Evolutionary conservation across 2,888 invertebrate species (phyloP).

Genomic region (Ochropleura plecta): DNA sequence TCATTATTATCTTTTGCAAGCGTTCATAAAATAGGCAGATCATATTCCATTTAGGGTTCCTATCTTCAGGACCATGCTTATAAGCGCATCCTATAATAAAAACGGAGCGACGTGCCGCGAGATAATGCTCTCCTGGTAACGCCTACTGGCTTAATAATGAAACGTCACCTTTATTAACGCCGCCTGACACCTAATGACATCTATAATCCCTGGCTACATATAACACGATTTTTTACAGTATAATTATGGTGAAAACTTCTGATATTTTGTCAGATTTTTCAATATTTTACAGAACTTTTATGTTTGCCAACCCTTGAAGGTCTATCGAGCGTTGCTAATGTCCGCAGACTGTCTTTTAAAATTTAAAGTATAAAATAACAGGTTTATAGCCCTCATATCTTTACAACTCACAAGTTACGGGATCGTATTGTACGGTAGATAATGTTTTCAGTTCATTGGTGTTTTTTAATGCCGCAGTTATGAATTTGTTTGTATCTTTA

Average conservation of each 20-base stretch:
- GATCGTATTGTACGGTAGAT: conserved; percentile 3
- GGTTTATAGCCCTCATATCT: conserved; percentile 17
- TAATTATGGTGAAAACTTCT: too few relatives aligned
- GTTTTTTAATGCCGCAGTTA: background rate
- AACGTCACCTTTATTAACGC: conserved; percentile 28
- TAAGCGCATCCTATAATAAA: conserved; percentile 49
- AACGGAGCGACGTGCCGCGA: conserved; percentile 38
- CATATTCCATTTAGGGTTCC: background rate
- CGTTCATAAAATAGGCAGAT: background rate
- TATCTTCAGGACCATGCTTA: conserved; percentile 43
- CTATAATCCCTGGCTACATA: background rate
- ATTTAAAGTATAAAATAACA: conserved; percentile 53
- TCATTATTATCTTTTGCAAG: too few relatives aligned
- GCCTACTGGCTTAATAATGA: conserved; percentile 42
- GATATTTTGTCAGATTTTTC: background rate
- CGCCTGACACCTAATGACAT: conserved; percentile 21
- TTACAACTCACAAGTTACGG: conserved; percentile 27
- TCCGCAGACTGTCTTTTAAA: conserved; percentile 44
- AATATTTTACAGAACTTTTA: background rate
- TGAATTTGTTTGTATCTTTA: background rate
- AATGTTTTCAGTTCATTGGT: conserved; percentile 8
- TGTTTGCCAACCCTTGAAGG: conserved; percentile 42
- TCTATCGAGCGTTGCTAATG: conserved; percentile 30
- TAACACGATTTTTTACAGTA: background rate
- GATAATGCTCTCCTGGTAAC: conserved; percentile 55